These are phyloP conservation scores for Acestrorhynchus altus DNA, from an alignment of 2,797 vertebrate species.

Conservation along the genomic window DNA sequence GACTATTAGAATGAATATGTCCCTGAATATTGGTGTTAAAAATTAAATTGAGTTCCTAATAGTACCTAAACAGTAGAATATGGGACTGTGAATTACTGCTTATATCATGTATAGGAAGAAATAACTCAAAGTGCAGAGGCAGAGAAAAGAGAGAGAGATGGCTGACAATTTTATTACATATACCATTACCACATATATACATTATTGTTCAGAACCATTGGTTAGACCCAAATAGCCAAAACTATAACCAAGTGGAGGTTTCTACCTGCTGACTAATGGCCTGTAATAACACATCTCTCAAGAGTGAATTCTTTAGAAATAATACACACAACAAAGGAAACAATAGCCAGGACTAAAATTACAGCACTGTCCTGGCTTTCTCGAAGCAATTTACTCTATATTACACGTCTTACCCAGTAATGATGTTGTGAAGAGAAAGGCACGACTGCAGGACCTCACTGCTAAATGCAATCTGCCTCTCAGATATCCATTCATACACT, in stretches of 20 bases:
- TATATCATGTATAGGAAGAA: no score
- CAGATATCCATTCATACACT: background rate
- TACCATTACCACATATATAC: conserved; percentile 3
- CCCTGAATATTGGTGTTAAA: no score
- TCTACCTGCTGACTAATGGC: background rate
- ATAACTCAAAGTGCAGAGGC: no score
- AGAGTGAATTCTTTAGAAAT: background rate
- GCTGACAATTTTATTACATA: background rate
- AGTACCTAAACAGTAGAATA: no score
- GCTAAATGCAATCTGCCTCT: background rate
- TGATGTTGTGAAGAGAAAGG: background rate
- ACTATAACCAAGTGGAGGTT: background rate
- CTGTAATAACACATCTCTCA: conserved; percentile 5
- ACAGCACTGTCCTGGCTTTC: background rate
- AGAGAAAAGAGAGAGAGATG: no score
- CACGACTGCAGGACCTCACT: background rate
- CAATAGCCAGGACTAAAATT: background rate
- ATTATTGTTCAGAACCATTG: background rate
- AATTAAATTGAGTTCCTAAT: no score
- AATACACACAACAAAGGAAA: background rate
- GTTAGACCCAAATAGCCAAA: background rate
- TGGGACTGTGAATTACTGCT: no score
- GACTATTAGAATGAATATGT: no score
- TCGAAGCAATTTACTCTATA: conserved; percentile 7
- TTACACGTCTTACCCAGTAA: background rate